These are phyloP conservation scores for Dallia pectoralis DNA, from an alignment of 2,797 vertebrate species.

Conservation along the genomic window DNA sequence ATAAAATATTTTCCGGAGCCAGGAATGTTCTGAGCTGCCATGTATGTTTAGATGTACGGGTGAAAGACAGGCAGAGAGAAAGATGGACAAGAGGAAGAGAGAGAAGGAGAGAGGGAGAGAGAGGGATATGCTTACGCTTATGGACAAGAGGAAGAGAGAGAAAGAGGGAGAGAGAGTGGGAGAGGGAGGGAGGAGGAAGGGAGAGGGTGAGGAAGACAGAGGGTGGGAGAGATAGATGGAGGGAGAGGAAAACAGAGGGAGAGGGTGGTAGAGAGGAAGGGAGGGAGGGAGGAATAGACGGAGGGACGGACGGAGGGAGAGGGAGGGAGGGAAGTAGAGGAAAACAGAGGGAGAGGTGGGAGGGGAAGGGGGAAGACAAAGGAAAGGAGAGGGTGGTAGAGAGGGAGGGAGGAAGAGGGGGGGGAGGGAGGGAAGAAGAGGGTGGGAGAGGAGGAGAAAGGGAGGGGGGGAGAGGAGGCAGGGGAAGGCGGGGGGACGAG, in stretches of 20 bases:
- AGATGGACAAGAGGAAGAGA: neutral
- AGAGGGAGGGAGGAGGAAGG: constrained; percentile 16
- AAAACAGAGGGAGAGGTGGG: neutral
- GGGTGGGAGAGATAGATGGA: neutral
- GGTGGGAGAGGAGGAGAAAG: constrained; percentile 9
- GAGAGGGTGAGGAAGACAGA: constrained; percentile 18
- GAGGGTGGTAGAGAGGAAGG: constrained; percentile 29
- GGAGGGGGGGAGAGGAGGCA: neutral
- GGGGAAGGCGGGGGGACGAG: neutral
- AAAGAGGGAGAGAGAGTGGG: neutral
- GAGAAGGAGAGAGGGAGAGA: constrained; percentile 5
- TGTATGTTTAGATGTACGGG: constrained; percentile 11
- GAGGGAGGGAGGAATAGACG: neutral
- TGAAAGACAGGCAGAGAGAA: neutral
- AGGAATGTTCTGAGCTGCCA: constrained; percentile 39
- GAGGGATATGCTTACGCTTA: neutral
- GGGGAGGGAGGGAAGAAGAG: constrained; percentile 1
- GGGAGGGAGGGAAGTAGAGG: constrained; percentile 18
- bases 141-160: neutral
- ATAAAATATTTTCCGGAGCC: constrained; percentile 19
- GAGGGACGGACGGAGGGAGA: constrained; percentile 24
- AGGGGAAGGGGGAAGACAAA: constrained; percentile 18
- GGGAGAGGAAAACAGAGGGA: neutral
- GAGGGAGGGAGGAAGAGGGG: constrained; percentile 19
- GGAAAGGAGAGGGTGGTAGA: neutral